Conservation (phyloP, 2,113 vertebrate species). For the Phaethon lepturus region DNA sequence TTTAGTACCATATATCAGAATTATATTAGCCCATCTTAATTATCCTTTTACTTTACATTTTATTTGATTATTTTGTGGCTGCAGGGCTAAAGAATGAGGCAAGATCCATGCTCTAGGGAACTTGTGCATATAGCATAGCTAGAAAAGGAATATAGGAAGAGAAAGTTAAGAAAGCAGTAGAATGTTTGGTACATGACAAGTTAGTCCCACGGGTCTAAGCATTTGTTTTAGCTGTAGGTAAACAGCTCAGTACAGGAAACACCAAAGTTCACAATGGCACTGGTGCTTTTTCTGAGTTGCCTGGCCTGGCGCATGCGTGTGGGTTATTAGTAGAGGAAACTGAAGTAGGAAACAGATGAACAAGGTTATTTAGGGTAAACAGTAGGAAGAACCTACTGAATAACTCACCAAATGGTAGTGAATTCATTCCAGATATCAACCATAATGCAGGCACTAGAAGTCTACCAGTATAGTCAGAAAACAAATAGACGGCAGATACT, state of each 20-base stretch:
- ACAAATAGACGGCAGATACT: background rate
- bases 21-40: background rate
- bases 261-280: background rate
- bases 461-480: background rate
- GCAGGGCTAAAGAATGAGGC: background rate
- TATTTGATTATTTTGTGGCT: background rate
- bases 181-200: background rate
- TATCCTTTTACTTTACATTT: background rate
- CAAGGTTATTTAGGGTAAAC: slow-evolving; percentile 29
- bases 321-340: background rate
- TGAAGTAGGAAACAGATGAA: slow-evolving; percentile 4
- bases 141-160: background rate
- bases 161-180: background rate
- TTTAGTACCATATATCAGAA: background rate
- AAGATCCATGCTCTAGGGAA: background rate
- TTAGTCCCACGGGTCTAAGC: background rate
- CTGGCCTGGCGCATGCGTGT: background rate
- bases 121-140: rapidly evolving
- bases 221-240: slow-evolving; percentile 12
- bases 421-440: background rate
- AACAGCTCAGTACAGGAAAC: slow-evolving; percentile 20
- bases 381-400: background rate
- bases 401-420: background rate
- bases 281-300: background rate
- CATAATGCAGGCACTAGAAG: background rate